These are phyloP conservation scores for Drosophila subpulchrella DNA, from an alignment of 1,140 invertebrate species.

Conservation along the genomic window DNA sequence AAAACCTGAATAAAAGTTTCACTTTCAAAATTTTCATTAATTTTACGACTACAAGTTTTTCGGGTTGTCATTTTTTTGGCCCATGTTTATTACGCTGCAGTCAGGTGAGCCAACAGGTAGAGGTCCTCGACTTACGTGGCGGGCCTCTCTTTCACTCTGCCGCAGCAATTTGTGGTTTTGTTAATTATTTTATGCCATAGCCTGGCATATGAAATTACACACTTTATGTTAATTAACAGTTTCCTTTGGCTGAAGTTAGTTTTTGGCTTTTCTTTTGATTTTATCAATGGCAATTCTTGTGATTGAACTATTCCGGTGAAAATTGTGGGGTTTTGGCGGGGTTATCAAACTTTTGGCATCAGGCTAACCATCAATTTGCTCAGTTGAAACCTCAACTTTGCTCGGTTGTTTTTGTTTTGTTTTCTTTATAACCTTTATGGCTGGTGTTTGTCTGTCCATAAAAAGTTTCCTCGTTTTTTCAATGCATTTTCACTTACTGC, in stretches of 20 bases:
- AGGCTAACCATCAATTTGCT: constrained; percentile 41
- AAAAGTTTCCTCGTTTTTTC: constrained; percentile 40
- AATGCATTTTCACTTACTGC: constrained; percentile 70
- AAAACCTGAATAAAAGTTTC: constrained; percentile 61
- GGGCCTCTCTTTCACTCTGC: not conserved
- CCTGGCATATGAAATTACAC: constrained; percentile 30
- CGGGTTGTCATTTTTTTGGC: constrained; percentile 28
- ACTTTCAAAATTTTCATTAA: constrained; percentile 75
- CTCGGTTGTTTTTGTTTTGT: constrained; percentile 8
- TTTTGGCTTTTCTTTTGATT: constrained; percentile 36
- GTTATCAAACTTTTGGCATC: constrained; percentile 66
- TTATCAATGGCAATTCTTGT: constrained; percentile 60
- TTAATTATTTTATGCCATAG: constrained; percentile 35
- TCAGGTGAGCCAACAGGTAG: constrained; percentile 37
- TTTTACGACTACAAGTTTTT: constrained; percentile 68
- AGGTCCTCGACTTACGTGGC: constrained; percentile 22
- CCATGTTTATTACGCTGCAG: constrained; percentile 39
- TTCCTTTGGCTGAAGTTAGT: constrained; percentile 2
- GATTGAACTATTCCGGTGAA: constrained; percentile 60
- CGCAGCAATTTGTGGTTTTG: constrained; percentile 27
- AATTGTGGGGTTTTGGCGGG: not conserved
- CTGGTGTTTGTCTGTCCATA: constrained; percentile 42
- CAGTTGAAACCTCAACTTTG: constrained; percentile 18
- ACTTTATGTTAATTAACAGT: constrained; percentile 39
- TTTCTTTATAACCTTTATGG: constrained; percentile 46